phyloP scores from a whole-genome alignment of 2,113 vertebrate species.

The Solenodon paradoxus region DNA sequence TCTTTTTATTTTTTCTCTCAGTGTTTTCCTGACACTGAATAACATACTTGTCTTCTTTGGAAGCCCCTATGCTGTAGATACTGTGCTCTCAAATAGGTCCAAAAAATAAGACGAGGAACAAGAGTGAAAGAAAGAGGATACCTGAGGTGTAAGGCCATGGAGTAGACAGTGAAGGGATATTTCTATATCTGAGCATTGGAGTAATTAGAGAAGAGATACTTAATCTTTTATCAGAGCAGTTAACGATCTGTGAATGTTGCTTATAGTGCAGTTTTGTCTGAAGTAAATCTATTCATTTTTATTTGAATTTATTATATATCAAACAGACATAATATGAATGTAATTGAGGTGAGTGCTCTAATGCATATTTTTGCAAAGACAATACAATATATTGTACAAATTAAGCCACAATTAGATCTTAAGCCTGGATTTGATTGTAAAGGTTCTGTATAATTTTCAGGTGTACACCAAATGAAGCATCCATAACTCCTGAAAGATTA shows the following conservation, averaged over 20 bases:
- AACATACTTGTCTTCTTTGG: not conserved
- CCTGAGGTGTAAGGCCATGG: not conserved
- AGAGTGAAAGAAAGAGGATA: not conserved
- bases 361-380: not conserved
- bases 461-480: not conserved
- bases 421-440: not conserved
- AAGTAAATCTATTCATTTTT: not conserved
- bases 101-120: not conserved
- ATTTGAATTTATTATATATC: constrained; percentile 2
- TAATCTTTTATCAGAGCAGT: not conserved
- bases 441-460: not conserved
- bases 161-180: not conserved
- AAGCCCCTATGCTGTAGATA: not conserved
- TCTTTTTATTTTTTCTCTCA: not conserved
- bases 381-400: not conserved
- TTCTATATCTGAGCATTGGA: not conserved
- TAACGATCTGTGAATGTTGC: not conserved
- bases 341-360: not conserved
- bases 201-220: not conserved
- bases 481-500: not conserved
- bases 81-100: not conserved
- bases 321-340: not conserved
- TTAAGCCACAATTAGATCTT: not conserved
- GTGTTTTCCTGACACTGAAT: not conserved
- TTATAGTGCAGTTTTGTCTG: not conserved